Percentiles rank a stretch among this genome's conserved stretches.
Evolutionary conservation across 1,140 invertebrate genomes (phyloP).

Genomic region (Gonioctena quinquepunctata): DNA sequence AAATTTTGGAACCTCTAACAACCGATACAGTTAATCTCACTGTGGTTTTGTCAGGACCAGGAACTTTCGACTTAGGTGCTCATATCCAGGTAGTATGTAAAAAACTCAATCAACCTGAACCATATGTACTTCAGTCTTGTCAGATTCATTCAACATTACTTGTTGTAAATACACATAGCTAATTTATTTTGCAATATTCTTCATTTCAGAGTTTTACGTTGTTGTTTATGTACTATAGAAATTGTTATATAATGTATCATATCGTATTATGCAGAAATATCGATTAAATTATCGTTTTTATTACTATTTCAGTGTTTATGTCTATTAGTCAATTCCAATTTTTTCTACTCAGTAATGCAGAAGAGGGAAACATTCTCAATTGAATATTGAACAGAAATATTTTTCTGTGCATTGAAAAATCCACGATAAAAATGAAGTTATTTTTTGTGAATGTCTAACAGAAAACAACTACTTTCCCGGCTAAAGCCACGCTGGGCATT

Average conservation of each 20-base stretch:
- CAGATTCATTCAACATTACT: constrained; percentile 49
- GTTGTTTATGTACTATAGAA: constrained; percentile 5
- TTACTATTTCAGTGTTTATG: background rate
- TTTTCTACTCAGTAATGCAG: background rate
- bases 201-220: constrained; percentile 11
- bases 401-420: too few relatives aligned
- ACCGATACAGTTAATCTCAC: constrained; percentile 42
- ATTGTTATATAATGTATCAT: constrained; percentile 5
- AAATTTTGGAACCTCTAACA: constrained; percentile 41
- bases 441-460: too few relatives aligned
- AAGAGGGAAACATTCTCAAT: too few relatives aligned
- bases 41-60: constrained; percentile 45
- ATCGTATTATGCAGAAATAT: background rate
- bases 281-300: constrained; percentile 16
- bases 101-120: constrained; percentile 31
- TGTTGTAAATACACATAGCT: constrained; percentile 32
- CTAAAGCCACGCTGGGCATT: too few relatives aligned
- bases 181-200: too few relatives aligned
- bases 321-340: background rate
- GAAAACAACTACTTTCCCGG: too few relatives aligned
- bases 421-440: too few relatives aligned
- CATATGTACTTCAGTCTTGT: constrained; percentile 44
- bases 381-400: too few relatives aligned
- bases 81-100: constrained; percentile 48
- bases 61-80: constrained; percentile 51